Evolutionary conservation across 2,888 invertebrate genomes (phyloP), one percentile per base, ranked within the genome.

Genomic region (Helicoverpa assulta): DNA sequence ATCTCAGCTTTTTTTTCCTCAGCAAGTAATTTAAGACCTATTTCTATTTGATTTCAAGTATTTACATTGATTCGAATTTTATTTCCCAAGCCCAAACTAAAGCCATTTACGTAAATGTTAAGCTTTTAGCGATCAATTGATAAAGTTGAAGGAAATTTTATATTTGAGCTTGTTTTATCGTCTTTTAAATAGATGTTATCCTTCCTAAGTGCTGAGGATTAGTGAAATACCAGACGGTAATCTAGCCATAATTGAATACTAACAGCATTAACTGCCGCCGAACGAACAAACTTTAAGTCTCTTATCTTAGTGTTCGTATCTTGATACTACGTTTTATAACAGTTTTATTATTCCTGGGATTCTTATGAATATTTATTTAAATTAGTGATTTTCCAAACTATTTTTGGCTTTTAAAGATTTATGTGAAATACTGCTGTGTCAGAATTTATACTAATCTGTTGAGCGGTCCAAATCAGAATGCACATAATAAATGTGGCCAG

Each of bases 161-260:
- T 18, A 57, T 14, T 57, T 0, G 4, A 59, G 19, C 5, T 66
- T 52, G 16, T 56, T 60, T 37, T 21, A 43, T 16, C 10, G 40
- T 52, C n/a, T 50, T 61, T 26, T 57, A 18, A 60, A 54, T 61
- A 52, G 14, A 58, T 56, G 57, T 58, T 18, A 67, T 33, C 12
- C n/a, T 54, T 21, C 19, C 29, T 55, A 54, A 53, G n/a, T 66
- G 53, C 29, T 51, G 26, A 18, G 29, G 63, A 73, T 73, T 58
- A 53, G 14, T 18, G 16, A 54, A 64, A 60, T 64, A n/a, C 8
- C 5, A 51, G 40, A 55, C 61, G 10, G 6, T 26, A 33, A 69
- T 65, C 19, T 59, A 57, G 51, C n/a, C 58, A 47, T 82, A 74
- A 70, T 70, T 70, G 57, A 67, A 70, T 66, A 65, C 40, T 55